phyloP scores from a whole-genome alignment of 1,140 invertebrate genomes.

The Drosophila trapezifrons region DNA sequence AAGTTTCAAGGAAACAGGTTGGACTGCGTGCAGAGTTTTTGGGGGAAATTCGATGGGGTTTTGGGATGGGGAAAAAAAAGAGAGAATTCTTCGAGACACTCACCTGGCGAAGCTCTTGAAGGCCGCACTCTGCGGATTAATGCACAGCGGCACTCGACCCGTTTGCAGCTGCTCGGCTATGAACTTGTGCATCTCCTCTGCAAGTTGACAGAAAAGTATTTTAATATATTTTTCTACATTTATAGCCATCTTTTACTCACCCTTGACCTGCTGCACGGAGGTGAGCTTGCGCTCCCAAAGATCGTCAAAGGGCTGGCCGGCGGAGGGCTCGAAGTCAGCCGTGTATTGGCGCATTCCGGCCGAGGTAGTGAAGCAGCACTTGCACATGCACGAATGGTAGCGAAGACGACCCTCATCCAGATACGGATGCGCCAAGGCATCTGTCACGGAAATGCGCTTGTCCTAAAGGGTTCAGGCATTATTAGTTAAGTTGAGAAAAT shows the following conservation, averaged over 20 bases:
- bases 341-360: constrained; percentile 93
- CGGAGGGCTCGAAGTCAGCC: constrained; percentile 95
- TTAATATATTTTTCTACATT: background rate
- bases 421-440: constrained; percentile 98
- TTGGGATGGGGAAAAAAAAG: constrained; percentile 1
- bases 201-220: constrained; percentile 13
- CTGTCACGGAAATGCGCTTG: constrained; percentile 96
- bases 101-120: constrained; percentile 99
- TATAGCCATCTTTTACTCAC: constrained; percentile 84
- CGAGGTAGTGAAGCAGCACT: constrained; percentile 95
- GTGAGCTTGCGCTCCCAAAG: constrained; percentile 97
- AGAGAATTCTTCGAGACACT: constrained; percentile 83
- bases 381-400: constrained; percentile 99
- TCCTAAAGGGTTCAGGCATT: constrained; percentile 86
- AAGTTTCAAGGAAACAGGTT: background rate
- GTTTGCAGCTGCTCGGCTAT: constrained; percentile 97
- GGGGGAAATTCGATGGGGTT: constrained; percentile 3
- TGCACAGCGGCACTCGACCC: constrained; percentile 97
- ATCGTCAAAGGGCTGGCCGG: constrained; percentile 95
- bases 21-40: constrained; percentile 28
- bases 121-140: constrained; percentile 99
- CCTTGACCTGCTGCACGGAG: constrained; percentile 97
- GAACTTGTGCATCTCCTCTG: constrained; percentile 99
- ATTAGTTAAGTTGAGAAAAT: background rate
- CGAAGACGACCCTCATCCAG: constrained; percentile 98